Percentiles rank a stretch among this genome's conserved stretches.
These are phyloP conservation scores for Larimichthys crocea DNA, from an alignment of 2,113 vertebrate genomes.

Conservation along the genomic window DNA sequence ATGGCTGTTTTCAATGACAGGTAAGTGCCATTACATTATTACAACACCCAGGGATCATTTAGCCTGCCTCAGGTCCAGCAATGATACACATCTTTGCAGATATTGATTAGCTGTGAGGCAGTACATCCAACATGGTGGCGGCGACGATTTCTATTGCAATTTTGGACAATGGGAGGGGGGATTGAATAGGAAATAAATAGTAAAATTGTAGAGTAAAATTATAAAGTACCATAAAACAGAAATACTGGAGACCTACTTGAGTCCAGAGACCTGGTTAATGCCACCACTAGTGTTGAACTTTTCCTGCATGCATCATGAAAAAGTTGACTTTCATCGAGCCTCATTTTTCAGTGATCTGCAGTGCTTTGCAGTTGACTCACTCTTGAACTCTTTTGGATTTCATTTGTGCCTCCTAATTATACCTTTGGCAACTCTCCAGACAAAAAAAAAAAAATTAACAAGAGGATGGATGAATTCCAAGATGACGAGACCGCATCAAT, in stretches of 20 bases:
- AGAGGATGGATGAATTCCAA: conserved; percentile 5
- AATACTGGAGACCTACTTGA: background rate
- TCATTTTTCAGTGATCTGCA: conserved; percentile 1
- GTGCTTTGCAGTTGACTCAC: background rate
- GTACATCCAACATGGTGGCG: too few relatives aligned
- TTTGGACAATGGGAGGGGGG: too few relatives aligned
- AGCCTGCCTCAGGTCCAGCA: too few relatives aligned
- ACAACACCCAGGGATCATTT: too few relatives aligned
- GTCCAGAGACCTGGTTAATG: background rate
- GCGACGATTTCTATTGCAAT: too few relatives aligned
- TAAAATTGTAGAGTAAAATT: background rate
- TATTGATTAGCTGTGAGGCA: too few relatives aligned
- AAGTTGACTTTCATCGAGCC: background rate
- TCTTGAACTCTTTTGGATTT: conserved; percentile 1
- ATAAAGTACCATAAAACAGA: too few relatives aligned
- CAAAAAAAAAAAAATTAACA: background rate
- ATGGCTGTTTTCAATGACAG: too few relatives aligned
- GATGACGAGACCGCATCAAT: background rate
- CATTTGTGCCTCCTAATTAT: conserved; percentile 3
- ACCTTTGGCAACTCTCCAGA: conserved; percentile 20
- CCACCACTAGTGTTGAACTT: too few relatives aligned
- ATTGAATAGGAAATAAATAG: too few relatives aligned
- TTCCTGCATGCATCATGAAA: background rate
- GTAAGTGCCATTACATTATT: too few relatives aligned
- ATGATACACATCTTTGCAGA: too few relatives aligned